These are phyloP conservation scores for Coendou prehensilis DNA, from an alignment of 2,797 vertebrate genomes.

Conservation along the genomic window DNA sequence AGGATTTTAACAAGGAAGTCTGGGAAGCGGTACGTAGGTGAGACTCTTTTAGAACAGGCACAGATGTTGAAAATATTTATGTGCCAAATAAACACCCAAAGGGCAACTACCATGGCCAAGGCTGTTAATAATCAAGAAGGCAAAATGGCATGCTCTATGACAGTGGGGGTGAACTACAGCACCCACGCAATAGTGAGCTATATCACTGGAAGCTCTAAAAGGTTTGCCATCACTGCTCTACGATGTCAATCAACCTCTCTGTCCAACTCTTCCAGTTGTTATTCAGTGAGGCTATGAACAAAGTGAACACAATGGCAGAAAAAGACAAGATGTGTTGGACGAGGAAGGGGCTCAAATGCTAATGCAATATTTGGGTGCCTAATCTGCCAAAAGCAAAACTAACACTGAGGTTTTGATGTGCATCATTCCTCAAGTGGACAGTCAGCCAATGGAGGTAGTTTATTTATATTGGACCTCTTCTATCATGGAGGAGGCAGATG, in stretches of 20 bases:
- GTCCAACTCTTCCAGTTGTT: neutral
- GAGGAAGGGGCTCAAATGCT: neutral
- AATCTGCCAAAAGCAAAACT: neutral
- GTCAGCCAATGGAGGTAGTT: neutral
- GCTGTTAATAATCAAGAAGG: constrained; percentile 11
- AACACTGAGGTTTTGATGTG: neutral
- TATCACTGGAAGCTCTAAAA: neutral
- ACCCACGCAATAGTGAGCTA: neutral
- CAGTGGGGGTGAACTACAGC: neutral
- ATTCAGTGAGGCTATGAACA: neutral
- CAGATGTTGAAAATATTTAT: neutral
- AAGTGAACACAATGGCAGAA: neutral
- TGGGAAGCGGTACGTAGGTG: neutral
- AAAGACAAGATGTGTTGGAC: neutral
- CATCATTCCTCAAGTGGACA: neutral
- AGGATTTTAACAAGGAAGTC: neutral
- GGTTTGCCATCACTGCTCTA: neutral
- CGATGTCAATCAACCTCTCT: neutral
- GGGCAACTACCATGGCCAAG: neutral
- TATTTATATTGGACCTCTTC: constrained; percentile 9
- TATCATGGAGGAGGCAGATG: neutral
- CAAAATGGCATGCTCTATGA: neutral
- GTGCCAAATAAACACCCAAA: neutral
- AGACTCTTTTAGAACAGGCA: neutral
- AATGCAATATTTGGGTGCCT: neutral